phyloP scores from a whole-genome alignment of 2,888 invertebrate genomes.

The Dryocosmus kuriphilus region DNA sequence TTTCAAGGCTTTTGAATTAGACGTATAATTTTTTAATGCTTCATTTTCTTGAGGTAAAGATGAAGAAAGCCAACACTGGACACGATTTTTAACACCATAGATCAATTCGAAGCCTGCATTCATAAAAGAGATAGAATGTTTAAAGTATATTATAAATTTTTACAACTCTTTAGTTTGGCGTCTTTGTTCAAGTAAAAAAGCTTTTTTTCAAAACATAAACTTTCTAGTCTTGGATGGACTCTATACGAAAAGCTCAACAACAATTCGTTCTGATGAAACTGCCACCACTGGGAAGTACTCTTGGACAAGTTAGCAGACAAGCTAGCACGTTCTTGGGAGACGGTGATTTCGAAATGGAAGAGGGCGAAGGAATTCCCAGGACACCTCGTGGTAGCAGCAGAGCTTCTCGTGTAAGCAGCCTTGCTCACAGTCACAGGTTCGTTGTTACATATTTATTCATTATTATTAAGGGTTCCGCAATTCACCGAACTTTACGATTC shows the following conservation, averaged over 20 bases:
- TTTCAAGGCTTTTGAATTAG: no score
- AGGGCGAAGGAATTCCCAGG: slow-evolving; percentile 71
- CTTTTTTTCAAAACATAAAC: slow-evolving; percentile 11
- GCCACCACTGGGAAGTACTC: slow-evolving; percentile 66
- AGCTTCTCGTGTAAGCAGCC: slow-evolving; percentile 84
- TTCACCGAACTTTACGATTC: background rate
- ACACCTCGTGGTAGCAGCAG: slow-evolving; percentile 79
- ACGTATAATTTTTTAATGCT: no score
- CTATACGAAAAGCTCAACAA: slow-evolving; percentile 74
- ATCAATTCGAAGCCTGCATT: no score
- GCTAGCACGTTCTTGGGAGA: slow-evolving; percentile 73
- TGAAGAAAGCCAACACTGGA: no score
- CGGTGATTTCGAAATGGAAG: slow-evolving; percentile 73
- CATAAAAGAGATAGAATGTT: no score
- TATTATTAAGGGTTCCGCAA: background rate
- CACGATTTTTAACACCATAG: no score
- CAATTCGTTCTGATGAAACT: slow-evolving; percentile 71
- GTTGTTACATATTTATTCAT: background rate
- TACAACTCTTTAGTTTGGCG: slow-evolving; percentile 5
- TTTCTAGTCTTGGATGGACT: slow-evolving; percentile 74
- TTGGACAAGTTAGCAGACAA: slow-evolving; percentile 69
- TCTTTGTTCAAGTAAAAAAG: background rate
- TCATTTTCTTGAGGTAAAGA: no score
- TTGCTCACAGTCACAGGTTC: slow-evolving; percentile 86
- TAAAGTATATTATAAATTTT: background rate